A percentile compares a stretch with the other conserved stretches of the same genome.
Evolutionary conservation across 2,113 vertebrate genomes (phyloP).

Genomic region (Gnathochromis pfefferi): DNA sequence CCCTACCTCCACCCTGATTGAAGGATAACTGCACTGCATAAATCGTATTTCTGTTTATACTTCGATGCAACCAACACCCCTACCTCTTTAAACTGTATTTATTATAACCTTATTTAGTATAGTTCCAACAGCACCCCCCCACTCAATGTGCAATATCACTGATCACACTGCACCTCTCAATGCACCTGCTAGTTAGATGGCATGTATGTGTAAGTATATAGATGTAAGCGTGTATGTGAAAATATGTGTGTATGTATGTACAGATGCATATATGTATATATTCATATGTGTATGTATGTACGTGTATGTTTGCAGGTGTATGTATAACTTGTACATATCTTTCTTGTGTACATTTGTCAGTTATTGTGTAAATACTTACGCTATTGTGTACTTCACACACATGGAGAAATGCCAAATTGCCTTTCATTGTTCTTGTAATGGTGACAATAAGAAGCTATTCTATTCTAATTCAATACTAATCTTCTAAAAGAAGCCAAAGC

Average conservation of each 20-base stretch:
- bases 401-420: neutral
- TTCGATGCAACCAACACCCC: neutral
- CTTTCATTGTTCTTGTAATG: neutral
- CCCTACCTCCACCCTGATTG: neutral
- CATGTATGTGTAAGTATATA: neutral
- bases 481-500: neutral
- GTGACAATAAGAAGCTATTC: neutral
- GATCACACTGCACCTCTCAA: neutral
- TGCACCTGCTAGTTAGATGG: neutral
- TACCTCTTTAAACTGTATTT: neutral
- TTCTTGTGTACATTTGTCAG: neutral
- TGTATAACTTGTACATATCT: neutral
- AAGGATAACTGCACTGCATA: neutral
- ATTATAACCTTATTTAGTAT: neutral
- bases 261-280: neutral
- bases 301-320: neutral
- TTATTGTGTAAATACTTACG: neutral
- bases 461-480: neutral
- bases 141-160: neutral
- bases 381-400: neutral
- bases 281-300: neutral
- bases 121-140: too few relatives aligned
- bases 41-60: neutral
- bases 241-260: neutral
- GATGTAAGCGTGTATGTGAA: neutral